Conservation (phyloP, 1,140 invertebrate species). For the Scaptomyza graminum region DNA sequence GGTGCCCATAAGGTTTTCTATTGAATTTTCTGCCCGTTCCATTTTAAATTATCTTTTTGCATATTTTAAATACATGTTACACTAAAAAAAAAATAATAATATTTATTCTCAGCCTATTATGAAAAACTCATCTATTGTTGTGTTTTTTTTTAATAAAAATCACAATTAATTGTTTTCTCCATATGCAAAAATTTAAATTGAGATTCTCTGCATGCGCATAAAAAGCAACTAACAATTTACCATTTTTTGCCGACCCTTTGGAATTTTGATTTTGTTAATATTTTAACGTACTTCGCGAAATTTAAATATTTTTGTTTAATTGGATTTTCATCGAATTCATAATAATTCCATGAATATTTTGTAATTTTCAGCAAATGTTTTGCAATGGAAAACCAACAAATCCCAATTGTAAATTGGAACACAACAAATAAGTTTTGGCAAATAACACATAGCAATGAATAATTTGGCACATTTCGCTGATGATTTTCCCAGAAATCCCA, state of each 20-base stretch:
- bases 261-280: not conserved
- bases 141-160: not conserved
- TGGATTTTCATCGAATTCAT: conserved; percentile 10
- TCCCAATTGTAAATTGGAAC: not conserved
- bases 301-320: conserved; percentile 24
- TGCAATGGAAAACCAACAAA: conserved; percentile 10
- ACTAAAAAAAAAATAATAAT: too few species aligned
- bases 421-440: conserved; percentile 12
- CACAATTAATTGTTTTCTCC: not conserved
- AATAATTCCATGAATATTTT: not conserved
- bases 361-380: not conserved
- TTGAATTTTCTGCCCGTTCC: too few species aligned
- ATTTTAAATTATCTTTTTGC: too few species aligned
- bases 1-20: too few species aligned
- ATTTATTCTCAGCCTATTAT: too few species aligned
- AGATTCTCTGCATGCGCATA: not conserved
- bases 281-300: not conserved
- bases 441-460: conserved; percentile 10
- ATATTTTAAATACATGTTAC: too few species aligned
- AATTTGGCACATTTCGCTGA: conserved; percentile 26
- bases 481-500: conserved; percentile 15
- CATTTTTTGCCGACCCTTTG: not conserved
- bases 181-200: not conserved
- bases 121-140: too few species aligned
- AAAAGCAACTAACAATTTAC: not conserved